phyloP scores from a whole-genome alignment of 2,888 invertebrate genomes.

The Monoplex corrugatus region DNA sequence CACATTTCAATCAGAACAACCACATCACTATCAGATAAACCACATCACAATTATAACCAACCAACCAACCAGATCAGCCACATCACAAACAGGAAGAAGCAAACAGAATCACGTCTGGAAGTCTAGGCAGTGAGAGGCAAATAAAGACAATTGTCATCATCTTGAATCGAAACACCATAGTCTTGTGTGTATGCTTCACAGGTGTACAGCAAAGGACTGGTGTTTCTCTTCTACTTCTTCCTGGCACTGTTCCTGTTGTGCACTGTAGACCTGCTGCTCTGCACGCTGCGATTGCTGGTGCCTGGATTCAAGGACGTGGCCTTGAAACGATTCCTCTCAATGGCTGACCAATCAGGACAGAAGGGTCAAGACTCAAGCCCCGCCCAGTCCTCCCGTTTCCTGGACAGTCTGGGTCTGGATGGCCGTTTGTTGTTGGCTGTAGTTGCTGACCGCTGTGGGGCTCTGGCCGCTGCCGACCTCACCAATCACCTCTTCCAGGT shows the following conservation, averaged over 20 bases:
- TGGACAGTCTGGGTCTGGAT: constrained; percentile 21
- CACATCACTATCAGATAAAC: too few relatives aligned
- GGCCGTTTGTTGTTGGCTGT: constrained; percentile 27
- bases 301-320: constrained; percentile 20
- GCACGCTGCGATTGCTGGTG: neutral
- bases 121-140: too few relatives aligned
- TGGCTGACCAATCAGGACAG: neutral
- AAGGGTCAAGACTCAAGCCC: neutral
- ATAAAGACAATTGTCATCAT: too few relatives aligned
- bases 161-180: too few relatives aligned
- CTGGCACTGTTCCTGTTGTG: constrained; percentile 26
- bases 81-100: too few relatives aligned
- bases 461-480: constrained; percentile 10
- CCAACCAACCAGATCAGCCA: too few relatives aligned
- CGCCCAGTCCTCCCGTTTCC: neutral
- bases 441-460: constrained; percentile 4
- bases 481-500: constrained; percentile 8
- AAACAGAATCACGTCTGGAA: too few relatives aligned
- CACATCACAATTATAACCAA: too few relatives aligned
- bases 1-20: too few relatives aligned
- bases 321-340: constrained; percentile 6
- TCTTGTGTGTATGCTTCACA: neutral
- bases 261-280: constrained; percentile 13
- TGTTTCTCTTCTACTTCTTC: constrained; percentile 41
- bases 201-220: constrained; percentile 30